phyloP scores from a whole-genome alignment of 2,888 invertebrate genomes.

The Zaprionus lineosus region DNA sequence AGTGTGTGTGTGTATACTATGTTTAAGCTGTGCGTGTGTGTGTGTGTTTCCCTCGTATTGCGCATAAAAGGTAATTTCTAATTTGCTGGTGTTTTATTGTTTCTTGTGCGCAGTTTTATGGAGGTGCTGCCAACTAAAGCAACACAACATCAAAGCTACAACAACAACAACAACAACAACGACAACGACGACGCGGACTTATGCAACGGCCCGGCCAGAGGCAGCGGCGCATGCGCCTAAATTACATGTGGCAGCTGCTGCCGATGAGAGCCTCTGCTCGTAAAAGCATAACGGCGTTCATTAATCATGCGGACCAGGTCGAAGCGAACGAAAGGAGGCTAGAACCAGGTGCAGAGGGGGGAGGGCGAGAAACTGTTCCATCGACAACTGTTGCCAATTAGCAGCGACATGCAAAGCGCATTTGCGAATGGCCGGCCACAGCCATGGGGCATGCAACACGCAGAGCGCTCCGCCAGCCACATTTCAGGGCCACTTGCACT shows the following conservation, averaged over 20 bases:
- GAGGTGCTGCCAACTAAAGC: conserved; percentile 18
- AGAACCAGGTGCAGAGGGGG: conserved; percentile 28
- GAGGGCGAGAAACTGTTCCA: conserved; percentile 39
- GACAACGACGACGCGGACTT: conserved; percentile 23
- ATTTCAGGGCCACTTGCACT: background rate
- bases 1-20: conserved; percentile 6
- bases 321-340: conserved; percentile 44
- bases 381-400: conserved; percentile 77
- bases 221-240: conserved; percentile 66
- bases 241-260: conserved; percentile 64
- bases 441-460: background rate
- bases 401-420: conserved; percentile 77
- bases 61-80: conserved; percentile 76
- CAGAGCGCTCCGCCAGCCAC: background rate
- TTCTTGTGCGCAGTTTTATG: conserved; percentile 68
- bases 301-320: conserved; percentile 72
- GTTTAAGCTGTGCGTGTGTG: no score
- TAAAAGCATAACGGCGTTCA: conserved; percentile 78
- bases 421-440: conserved; percentile 52
- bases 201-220: conserved; percentile 49
- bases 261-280: conserved; percentile 40
- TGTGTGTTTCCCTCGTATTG: conserved; percentile 47
- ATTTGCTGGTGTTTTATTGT: conserved; percentile 77
- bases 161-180: conserved; percentile 3
- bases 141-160: conserved; percentile 20